Conservation (phyloP, 2,888 invertebrate species). For the Euclidia mi region DNA sequence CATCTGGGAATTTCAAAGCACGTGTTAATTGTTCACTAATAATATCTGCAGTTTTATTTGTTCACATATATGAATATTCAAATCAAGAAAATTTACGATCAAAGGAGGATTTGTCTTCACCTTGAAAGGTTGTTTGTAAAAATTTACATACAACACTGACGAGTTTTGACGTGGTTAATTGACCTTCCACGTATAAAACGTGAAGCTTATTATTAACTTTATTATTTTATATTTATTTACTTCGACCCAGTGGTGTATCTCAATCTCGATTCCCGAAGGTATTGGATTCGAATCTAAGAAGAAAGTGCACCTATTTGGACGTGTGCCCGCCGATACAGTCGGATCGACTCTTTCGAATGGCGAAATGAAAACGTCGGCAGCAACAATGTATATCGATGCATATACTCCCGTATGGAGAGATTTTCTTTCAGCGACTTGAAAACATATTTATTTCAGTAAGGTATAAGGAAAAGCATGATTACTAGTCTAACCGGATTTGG, state of each 20-base stretch:
- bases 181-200: neutral
- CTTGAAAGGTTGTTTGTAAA: slow-evolving; percentile 5
- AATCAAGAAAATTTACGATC: neutral
- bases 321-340: neutral
- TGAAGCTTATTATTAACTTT: neutral
- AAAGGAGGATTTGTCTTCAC: neutral
- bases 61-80: neutral
- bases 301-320: slow-evolving; percentile 11
- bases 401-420: too few species aligned
- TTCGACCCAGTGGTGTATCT: neutral
- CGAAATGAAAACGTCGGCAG: neutral
- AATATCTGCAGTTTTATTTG: neutral
- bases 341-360: slow-evolving; percentile 6
- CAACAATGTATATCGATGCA: neutral
- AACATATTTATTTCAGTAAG: too few species aligned
- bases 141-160: neutral
- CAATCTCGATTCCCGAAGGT: too few species aligned
- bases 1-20: too few species aligned
- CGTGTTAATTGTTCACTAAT: neutral
- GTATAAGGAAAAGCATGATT: too few species aligned
- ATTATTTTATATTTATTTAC: too few species aligned
- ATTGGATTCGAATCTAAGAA: slow-evolving; percentile 7
- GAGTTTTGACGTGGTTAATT: neutral
- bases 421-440: too few species aligned
- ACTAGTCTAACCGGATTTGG: too few species aligned